Evolutionary conservation across 2,113 vertebrate genomes (phyloP).

Genomic region (Ictalurus punctatus): DNA sequence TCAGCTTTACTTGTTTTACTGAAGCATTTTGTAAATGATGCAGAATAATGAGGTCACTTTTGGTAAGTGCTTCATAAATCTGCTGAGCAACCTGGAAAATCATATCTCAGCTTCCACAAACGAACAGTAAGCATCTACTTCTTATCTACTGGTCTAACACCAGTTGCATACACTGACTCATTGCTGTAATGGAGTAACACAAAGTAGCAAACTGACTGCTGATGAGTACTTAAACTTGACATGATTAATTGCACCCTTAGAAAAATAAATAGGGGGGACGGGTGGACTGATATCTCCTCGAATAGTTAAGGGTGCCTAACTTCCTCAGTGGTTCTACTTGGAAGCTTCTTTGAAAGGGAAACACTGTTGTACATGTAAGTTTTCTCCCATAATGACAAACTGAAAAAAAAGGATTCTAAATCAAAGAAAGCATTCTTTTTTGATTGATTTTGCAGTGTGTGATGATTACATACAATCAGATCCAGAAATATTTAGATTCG

Average conservation of each 20-base stretch:
- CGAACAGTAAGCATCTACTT: not conserved
- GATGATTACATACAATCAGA: not conserved
- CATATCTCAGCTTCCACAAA: not conserved
- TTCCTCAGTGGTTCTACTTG: not conserved
- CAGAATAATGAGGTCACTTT: constrained; percentile 18
- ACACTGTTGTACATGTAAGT: not conserved
- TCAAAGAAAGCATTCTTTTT: not conserved
- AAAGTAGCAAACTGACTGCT: not conserved
- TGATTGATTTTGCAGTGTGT: not conserved
- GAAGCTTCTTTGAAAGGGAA: not conserved
- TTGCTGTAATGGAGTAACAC: constrained; percentile 2
- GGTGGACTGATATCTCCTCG: not conserved
- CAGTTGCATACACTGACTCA: constrained; percentile 9
- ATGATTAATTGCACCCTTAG: not conserved
- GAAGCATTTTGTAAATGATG: constrained; percentile 2
- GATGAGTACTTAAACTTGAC: not conserved
- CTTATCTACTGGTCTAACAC: constrained; percentile 14
- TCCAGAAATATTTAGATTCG: too few species aligned
- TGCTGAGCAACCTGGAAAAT: constrained; percentile 36
- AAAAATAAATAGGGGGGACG: not conserved
- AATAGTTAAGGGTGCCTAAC: not conserved
- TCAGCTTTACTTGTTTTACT: not conserved
- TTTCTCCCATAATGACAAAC: not conserved
- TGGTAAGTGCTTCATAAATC: constrained; percentile 30
- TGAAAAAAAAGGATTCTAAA: not conserved